Evolutionary conservation across 2,888 invertebrate species (phyloP).

Genomic region (Erynnis tages): DNA sequence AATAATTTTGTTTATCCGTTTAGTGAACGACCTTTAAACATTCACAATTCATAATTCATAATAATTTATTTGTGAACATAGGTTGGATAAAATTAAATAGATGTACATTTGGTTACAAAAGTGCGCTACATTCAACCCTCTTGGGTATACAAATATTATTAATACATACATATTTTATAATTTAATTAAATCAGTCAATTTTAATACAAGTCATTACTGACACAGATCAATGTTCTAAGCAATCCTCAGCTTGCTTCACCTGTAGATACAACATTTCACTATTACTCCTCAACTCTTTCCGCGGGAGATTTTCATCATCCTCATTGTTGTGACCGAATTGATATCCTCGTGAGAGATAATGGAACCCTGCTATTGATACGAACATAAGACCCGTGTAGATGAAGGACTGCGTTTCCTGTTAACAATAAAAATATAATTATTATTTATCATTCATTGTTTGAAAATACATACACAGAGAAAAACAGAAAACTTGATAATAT

Average conservation of each 20-base stretch:
- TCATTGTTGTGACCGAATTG: constrained; percentile 40
- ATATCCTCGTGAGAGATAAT: constrained; percentile 62
- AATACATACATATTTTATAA: no score
- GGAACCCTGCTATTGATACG: constrained; percentile 86
- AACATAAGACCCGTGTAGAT: constrained; percentile 90
- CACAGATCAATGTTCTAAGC: constrained; percentile 39
- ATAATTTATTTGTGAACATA: no score
- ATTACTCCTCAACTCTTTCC: constrained; percentile 43
- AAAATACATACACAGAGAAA: no score
- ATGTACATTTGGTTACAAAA: no score
- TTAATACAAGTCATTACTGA: background rate
- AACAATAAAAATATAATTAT: constrained; percentile 34
- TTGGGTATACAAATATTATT: no score
- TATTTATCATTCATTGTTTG: background rate
- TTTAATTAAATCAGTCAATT: background rate
- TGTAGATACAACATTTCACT: constrained; percentile 55
- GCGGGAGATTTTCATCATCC: constrained; percentile 23
- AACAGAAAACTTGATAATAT: no score
- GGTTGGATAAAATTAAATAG: no score
- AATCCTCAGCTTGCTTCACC: constrained; percentile 56
- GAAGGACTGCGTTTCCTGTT: constrained; percentile 88
- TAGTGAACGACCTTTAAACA: no score
- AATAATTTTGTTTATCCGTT: no score
- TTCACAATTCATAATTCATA: no score
- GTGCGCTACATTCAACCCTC: no score